phyloP scores from a whole-genome alignment of 2,888 invertebrate species.

The Heliconius ethilla region DNA sequence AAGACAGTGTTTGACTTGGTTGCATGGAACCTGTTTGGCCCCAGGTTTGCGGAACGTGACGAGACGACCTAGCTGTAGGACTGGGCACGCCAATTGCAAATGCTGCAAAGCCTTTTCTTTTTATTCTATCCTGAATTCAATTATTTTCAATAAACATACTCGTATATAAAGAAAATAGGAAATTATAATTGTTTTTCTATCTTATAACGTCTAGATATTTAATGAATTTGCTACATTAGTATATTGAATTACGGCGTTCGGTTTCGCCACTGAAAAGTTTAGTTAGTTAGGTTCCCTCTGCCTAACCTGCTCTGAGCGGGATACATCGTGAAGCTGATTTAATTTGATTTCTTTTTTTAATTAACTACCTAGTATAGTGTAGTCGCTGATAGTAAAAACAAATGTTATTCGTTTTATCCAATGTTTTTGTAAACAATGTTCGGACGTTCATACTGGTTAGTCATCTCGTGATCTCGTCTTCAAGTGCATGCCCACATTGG shows the following conservation, averaged over 20 bases:
- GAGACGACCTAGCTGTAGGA: conserved; percentile 62
- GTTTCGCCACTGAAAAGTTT: too few species aligned
- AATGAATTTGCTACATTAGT: not conserved
- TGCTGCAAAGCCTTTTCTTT: conserved; percentile 16
- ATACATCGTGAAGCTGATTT: too few species aligned
- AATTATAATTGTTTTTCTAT: conserved; percentile 15
- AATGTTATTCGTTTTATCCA: conserved; percentile 23
- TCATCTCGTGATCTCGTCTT: conserved; percentile 27
- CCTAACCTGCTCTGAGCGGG: too few species aligned
- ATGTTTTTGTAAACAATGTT: conserved; percentile 36
- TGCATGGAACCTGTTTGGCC: conserved; percentile 71
- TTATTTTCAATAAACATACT: not conserved
- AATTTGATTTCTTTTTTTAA: too few species aligned
- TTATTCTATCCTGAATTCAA: not conserved
- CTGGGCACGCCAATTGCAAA: conserved; percentile 62
- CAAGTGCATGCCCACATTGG: not conserved
- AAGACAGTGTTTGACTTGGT: conserved; percentile 65
- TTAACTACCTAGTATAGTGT: not conserved
- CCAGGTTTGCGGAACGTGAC: conserved; percentile 79
- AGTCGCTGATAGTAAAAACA: conserved; percentile 11
- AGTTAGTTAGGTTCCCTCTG: too few species aligned
- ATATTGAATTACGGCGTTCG: too few species aligned
- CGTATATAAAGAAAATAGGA: not conserved
- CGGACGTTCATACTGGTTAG: conserved; percentile 18
- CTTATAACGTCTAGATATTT: not conserved